Conservation (phyloP, 2,797 vertebrate species). For the Melanotaenia maccullochi region DNA sequence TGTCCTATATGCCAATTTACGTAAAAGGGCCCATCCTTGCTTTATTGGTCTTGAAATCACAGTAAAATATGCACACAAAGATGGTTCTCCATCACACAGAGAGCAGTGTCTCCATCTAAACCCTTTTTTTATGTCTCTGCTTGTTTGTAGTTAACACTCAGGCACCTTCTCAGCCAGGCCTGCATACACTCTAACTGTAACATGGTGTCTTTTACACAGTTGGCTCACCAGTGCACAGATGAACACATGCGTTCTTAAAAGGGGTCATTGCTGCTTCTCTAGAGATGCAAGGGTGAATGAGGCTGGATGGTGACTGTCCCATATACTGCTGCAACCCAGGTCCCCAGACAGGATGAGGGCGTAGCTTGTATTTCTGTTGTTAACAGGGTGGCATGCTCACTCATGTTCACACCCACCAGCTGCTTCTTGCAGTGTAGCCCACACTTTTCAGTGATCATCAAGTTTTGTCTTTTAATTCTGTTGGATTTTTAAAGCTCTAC, state of each 20-base stretch:
- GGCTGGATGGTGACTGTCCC: conserved; percentile 68
- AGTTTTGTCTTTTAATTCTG: conserved; percentile 36
- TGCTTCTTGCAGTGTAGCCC: conserved; percentile 50
- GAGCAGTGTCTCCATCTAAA: conserved; percentile 3
- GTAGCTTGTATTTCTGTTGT: conserved; percentile 41
- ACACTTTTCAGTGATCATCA: conserved; percentile 43
- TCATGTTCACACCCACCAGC: conserved; percentile 63
- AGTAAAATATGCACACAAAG: conserved; percentile 1
- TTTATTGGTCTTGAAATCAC: conserved; percentile 2
- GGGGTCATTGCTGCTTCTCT: conserved; percentile 63
- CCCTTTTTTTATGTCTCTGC: neutral
- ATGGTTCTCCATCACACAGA: conserved; percentile 14
- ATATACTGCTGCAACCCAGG: conserved; percentile 57
- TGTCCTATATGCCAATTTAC: neutral
- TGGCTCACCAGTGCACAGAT: conserved; percentile 25
- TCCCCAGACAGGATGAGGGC: conserved; percentile 61
- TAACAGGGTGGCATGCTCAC: conserved; percentile 55
- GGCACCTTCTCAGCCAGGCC: conserved; percentile 4
- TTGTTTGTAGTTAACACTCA: conserved; percentile 22
- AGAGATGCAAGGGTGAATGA: conserved; percentile 60
- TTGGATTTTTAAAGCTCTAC: conserved; percentile 13
- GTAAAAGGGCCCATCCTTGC: neutral
- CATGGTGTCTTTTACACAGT: conserved; percentile 37
- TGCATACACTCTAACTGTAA: conserved; percentile 7
- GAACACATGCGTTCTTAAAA: conserved; percentile 46